A percentile compares a stretch with the other conserved stretches of the same genome.
Conservation (phyloP, 1,140 invertebrate genomes). For the Penaeus japonicus region DNA sequence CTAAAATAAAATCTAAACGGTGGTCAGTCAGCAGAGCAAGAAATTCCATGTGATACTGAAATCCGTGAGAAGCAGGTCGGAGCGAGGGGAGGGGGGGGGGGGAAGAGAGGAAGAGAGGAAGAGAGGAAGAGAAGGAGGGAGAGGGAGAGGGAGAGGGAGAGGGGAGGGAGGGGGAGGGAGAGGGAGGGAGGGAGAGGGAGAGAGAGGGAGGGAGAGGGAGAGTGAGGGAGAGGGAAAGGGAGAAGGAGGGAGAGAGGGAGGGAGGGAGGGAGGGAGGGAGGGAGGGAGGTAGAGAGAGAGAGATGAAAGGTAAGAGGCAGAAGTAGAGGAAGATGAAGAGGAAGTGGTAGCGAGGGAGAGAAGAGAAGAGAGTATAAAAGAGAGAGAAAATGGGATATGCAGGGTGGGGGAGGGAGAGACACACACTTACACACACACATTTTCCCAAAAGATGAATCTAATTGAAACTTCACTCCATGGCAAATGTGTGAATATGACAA, state of each 20-base stretch:
- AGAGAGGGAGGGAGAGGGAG: neutral
- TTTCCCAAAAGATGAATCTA: too few relatives aligned
- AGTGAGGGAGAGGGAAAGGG: neutral
- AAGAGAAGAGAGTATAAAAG: neutral
- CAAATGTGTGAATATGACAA: too few relatives aligned
- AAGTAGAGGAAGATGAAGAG: neutral
- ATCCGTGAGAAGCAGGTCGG: neutral
- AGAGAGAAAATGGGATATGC: neutral
- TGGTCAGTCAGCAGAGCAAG: neutral
- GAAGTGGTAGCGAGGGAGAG: neutral
- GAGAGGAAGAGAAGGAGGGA: neutral
- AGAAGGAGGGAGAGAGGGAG: neutral
- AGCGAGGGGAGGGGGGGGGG: neutral
- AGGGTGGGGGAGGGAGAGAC: too few relatives aligned
- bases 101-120: neutral
- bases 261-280: neutral
- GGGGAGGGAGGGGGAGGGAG: neutral
- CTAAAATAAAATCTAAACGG: too few relatives aligned
- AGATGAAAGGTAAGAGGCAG: neutral
- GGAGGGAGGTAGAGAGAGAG: neutral
- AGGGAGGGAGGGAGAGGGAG: neutral
- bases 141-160: neutral
- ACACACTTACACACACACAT: too few relatives aligned
- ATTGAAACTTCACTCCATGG: too few relatives aligned
- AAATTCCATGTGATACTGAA: neutral